phyloP scores from a whole-genome alignment of 2,888 invertebrate genomes.

The Scrobipalpa costella region DNA sequence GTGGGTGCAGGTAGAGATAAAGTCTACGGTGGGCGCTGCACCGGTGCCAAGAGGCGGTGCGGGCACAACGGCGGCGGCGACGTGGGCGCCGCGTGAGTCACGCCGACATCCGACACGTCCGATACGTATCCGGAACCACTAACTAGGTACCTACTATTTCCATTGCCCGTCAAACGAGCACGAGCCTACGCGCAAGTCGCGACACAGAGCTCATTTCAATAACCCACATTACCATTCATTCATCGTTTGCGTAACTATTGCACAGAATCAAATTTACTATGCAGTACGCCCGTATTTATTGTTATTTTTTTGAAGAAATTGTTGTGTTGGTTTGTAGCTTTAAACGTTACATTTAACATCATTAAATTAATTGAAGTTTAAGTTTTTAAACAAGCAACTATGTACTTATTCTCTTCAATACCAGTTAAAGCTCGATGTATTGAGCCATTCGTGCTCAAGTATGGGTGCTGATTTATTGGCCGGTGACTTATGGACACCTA shows the following conservation, averaged over 20 bases:
- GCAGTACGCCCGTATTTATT: neutral
- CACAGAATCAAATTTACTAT: neutral
- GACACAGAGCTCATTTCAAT: conserved; percentile 60
- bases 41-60: conserved; percentile 35
- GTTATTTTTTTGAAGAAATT: too few relatives aligned
- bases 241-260: conserved; percentile 32
- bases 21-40: conserved; percentile 45
- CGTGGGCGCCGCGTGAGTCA: conserved; percentile 78
- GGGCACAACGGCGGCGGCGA: conserved; percentile 42
- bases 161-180: conserved; percentile 59
- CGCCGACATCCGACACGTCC: conserved; percentile 82
- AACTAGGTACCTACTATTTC: conserved; percentile 67
- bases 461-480: conserved; percentile 51
- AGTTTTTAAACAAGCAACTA: neutral
- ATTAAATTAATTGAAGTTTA: neutral
- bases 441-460: conserved; percentile 25
- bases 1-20: conserved; percentile 11
- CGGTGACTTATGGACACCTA: conserved; percentile 63
- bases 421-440: conserved; percentile 8
- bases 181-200: conserved; percentile 57
- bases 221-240: conserved; percentile 48
- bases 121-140: conserved; percentile 80
- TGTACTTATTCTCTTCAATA: conserved; percentile 1
- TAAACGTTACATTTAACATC: neutral
- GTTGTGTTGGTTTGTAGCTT: too few relatives aligned